Base-by-base conservation (phyloP, 1,140 invertebrate species). In the Papilio polyxenes region DNA sequence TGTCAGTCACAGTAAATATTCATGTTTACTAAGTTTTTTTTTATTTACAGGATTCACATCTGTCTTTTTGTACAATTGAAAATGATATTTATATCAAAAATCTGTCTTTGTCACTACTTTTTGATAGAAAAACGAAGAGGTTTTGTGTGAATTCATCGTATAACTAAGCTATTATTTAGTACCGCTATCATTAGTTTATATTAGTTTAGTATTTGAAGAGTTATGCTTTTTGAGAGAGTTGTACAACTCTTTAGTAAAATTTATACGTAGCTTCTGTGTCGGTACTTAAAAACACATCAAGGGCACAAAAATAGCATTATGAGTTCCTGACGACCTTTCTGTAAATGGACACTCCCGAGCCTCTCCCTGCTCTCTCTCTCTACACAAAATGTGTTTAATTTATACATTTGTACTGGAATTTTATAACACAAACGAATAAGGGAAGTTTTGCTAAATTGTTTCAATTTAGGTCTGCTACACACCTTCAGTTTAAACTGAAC, bases 241-340 rank as follows among this genome's bases (percentile, higher is more conserved):
- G 23, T 31, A 11, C 11, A 65, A 31, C 5, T 65, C 23, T 65
- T 40, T 3, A 37, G 31, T 31, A 72, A 0, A 72, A 72, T 23
- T 72, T 72, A 13, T 72, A 72, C 65, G 37, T 72, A 37, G 65
- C 65, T 72, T 72, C 15, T 11, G 23, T 69, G 65, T 40, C 65
- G 65, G 31, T 72, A 72, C 31, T 72, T 72, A 72, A 72, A 72
- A 40, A 72, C 65, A 72, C 65, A 72, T 72, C 65, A 72, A 72
- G 65, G 65, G 65, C 65, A 72, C 65, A 72, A 72, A 62, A 72
- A 37, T 72, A 6, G 65, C 65, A 37, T 72, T 72, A 72, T 72
- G 65, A 72, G 65, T 72, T 72, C 65, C 65, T 72, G 65, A 72
- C 65, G 65, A 72, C 65, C 65, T 72, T 72, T 65, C 62, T 72